phyloP scores from a whole-genome alignment of 2,888 invertebrate species.

The Catonia carolina region DNA sequence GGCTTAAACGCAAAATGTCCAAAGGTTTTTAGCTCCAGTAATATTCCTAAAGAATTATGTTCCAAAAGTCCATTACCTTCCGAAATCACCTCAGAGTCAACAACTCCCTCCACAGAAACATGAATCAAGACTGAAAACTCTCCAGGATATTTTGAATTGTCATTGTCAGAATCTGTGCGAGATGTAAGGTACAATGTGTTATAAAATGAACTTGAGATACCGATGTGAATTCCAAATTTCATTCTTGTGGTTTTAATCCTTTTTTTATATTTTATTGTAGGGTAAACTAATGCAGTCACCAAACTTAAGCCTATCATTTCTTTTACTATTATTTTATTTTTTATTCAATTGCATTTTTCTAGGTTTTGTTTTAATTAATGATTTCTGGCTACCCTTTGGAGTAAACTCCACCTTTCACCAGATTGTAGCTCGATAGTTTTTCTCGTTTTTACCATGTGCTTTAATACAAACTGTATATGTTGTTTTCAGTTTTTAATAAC shows the following conservation, averaged over 20 bases:
- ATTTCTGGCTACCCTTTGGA: constrained; percentile 40
- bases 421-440: constrained; percentile 26
- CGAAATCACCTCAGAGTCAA: background rate
- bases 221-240: too few relatives aligned
- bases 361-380: constrained; percentile 26
- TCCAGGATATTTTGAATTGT: constrained; percentile 19
- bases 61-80: background rate
- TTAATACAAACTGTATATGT: too few relatives aligned
- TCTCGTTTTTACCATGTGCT: background rate
- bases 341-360: constrained; percentile 25
- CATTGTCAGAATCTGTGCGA: constrained; percentile 22
- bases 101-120: constrained; percentile 24
- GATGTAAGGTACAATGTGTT: constrained; percentile 11
- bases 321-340: constrained; percentile 11
- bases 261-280: constrained; percentile 23
- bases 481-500: too few relatives aligned
- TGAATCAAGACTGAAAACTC: constrained; percentile 21
- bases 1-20: constrained; percentile 56
- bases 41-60: constrained; percentile 41
- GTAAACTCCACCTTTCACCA: constrained; percentile 47
- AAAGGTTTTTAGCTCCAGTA: constrained; percentile 54
- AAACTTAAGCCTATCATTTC: background rate
- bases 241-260: background rate
- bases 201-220: too few relatives aligned
- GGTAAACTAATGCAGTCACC: constrained; percentile 19